Percentiles rank a stretch among this genome's conserved stretches.
Conservation (phyloP, 2,113 vertebrate genomes). For the Suncus etruscus region DNA sequence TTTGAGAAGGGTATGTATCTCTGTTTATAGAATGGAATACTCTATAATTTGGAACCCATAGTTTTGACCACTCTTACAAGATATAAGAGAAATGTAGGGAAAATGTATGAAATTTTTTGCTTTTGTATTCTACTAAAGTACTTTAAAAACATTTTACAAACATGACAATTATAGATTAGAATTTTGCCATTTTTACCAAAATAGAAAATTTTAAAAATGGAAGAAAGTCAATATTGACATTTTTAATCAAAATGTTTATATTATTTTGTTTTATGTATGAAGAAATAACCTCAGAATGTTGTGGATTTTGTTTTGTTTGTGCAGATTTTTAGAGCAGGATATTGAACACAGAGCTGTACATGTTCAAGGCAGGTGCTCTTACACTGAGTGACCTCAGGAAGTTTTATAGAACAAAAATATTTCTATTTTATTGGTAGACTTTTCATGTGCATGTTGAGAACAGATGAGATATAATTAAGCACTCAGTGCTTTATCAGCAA, state of each 20-base stretch:
- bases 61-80: not conserved
- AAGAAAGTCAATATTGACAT: constrained; percentile 4
- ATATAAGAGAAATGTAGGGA: not conserved
- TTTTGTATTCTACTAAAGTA: constrained; percentile 24
- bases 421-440: constrained; percentile 30
- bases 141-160: constrained; percentile 31
- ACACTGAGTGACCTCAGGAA: no score
- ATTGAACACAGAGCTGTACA: not conserved
- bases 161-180: not conserved
- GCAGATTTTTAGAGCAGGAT: not conserved
- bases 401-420: not conserved
- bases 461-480: constrained; percentile 14
- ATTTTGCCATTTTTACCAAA: constrained; percentile 23
- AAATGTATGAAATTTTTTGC: not conserved
- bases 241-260: not conserved
- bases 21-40: not conserved
- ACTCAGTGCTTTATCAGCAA: constrained; percentile 31
- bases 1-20: not conserved
- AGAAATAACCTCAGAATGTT: not conserved
- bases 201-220: constrained; percentile 24
- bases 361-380: not conserved
- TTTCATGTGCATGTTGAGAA: not conserved
- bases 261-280: not conserved
- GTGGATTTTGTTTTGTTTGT: no score
- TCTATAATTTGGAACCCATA: not conserved